Percentiles rank a stretch among this genome's conserved stretches.
phyloP scores from a whole-genome alignment of 1,140 invertebrate genomes.

The Ericerus pela region DNA sequence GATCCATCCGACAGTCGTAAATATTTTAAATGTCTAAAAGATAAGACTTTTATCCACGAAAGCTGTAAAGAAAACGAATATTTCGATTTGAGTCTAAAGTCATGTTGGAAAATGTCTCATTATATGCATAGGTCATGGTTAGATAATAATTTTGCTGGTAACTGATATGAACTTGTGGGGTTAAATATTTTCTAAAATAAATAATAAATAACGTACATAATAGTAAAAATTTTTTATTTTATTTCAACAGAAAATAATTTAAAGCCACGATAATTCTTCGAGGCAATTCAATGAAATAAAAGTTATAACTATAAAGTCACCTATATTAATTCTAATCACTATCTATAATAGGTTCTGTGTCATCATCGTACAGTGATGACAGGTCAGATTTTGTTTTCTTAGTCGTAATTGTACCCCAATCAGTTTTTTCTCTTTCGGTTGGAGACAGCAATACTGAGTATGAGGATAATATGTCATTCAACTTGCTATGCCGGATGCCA shows the following conservation, averaged over 20 bases:
- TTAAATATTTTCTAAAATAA: too few species aligned
- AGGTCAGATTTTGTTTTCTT: constrained; percentile 24
- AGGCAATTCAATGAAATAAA: too few species aligned
- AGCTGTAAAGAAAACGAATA: constrained; percentile 4
- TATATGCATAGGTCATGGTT: too few species aligned
- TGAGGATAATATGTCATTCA: constrained; percentile 44
- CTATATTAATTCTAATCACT: constrained; percentile 20
- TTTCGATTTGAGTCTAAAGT: too few species aligned
- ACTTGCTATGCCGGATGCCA: constrained; percentile 74
- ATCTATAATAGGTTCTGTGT: constrained; percentile 29
- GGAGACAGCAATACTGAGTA: constrained; percentile 50
- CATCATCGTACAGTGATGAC: constrained; percentile 17
- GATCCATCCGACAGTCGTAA: constrained; percentile 6
- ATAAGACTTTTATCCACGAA: background rate
- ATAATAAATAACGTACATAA: too few species aligned
- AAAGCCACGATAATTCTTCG: too few species aligned
- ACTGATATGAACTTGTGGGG: too few species aligned
- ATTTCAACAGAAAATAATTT: too few species aligned
- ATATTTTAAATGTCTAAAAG: background rate
- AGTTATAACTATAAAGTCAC: too few species aligned
- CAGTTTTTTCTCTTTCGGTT: constrained; percentile 42
- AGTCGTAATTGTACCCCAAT: constrained; percentile 39
- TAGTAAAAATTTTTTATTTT: too few species aligned
- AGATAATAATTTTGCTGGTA: too few species aligned
- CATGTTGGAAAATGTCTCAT: too few species aligned